A percentile compares a stretch with the other conserved stretches of the same genome.
These are phyloP conservation scores for Tor tambroides DNA, from an alignment of 2,113 vertebrate species.

Conservation along the genomic window DNA sequence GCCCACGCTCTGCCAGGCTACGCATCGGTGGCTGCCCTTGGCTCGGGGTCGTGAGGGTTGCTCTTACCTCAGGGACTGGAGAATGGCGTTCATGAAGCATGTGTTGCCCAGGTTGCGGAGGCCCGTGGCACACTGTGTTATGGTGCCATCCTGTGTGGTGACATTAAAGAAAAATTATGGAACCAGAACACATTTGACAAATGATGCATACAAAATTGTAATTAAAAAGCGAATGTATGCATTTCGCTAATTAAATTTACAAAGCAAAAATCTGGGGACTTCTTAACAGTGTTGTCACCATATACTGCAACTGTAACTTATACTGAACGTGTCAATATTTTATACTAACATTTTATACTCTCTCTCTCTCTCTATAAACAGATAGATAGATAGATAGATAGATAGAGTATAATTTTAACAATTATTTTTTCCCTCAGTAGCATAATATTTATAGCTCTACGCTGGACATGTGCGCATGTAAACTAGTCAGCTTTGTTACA, in stretches of 20 bases:
- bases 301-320: too few species aligned
- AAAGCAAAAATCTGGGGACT: neutral
- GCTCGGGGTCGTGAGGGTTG: neutral
- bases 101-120: conserved; percentile 96
- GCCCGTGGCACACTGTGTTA: conserved; percentile 88
- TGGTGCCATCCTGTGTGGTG: conserved; percentile 78
- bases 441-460: too few species aligned
- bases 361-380: neutral
- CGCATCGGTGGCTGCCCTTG: conserved; percentile 6
- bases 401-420: too few species aligned
- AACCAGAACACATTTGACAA: neutral
- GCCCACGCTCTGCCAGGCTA: conserved; percentile 45
- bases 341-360: too few species aligned
- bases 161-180: neutral
- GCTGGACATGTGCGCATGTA: too few species aligned
- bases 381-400: too few species aligned
- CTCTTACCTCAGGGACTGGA: conserved; percentile 95
- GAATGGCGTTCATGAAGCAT: conserved; percentile 98
- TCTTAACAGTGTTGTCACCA: neutral
- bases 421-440: too few species aligned
- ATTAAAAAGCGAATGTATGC: neutral
- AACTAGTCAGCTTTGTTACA: too few species aligned
- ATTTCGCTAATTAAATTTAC: neutral
- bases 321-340: neutral
- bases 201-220: neutral